Conservation (phyloP, 1,140 invertebrate species). For the Zaprionus camerounensis region DNA sequence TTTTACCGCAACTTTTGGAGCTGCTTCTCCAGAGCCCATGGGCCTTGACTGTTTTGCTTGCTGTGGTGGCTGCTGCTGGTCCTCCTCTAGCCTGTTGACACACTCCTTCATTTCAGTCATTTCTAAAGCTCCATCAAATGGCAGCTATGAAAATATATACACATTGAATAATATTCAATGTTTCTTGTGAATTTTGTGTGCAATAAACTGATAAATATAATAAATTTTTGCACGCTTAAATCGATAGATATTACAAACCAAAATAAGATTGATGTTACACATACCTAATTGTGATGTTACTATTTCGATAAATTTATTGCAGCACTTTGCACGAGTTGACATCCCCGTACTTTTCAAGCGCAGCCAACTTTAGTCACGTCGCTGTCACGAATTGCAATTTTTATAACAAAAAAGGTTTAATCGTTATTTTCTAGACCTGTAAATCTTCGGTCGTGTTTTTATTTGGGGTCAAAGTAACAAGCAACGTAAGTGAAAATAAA, state of each 20-base stretch:
- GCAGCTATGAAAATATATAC: neutral
- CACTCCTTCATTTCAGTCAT: constrained; percentile 66
- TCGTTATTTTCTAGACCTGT: constrained; percentile 51
- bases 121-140: constrained; percentile 5
- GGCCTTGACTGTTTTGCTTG: constrained; percentile 27
- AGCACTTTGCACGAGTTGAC: constrained; percentile 13
- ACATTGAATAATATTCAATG: constrained; percentile 5
- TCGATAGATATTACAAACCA: constrained; percentile 24
- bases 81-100: constrained; percentile 34
- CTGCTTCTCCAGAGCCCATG: neutral
- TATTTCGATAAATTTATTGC: constrained; percentile 10
- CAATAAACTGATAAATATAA: constrained; percentile 29
- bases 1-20: constrained; percentile 48
- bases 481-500: constrained; percentile 51
- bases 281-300: constrained; percentile 39
- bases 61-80: constrained; percentile 14
- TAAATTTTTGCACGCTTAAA: constrained; percentile 37
- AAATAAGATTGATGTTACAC: constrained; percentile 21
- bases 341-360: constrained; percentile 44
- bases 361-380: constrained; percentile 76
- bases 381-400: constrained; percentile 80
- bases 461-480: constrained; percentile 28
- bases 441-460: constrained; percentile 45
- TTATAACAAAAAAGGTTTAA: constrained; percentile 64
- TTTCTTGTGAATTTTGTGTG: neutral